These are phyloP conservation scores for Neolamprologus kungweensis DNA, from an alignment of 2,113 vertebrate genomes.

Conservation along the genomic window DNA sequence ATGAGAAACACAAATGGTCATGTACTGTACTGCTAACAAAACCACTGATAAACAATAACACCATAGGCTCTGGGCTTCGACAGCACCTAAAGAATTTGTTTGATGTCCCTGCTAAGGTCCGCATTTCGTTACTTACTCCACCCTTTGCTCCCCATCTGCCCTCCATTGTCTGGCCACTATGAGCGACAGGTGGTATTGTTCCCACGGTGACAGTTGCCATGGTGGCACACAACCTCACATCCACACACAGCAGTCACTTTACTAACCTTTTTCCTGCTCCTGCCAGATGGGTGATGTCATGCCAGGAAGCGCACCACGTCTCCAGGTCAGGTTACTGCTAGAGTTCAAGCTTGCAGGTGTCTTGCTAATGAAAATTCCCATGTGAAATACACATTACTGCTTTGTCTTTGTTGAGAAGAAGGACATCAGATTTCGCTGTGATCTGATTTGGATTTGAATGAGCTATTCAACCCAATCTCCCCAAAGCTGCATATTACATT, in stretches of 20 bases:
- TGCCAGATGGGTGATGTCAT: constrained; percentile 28
- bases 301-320: constrained; percentile 30
- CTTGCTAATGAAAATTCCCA: background rate
- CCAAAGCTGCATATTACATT: background rate
- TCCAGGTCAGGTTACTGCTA: background rate
- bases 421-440: background rate
- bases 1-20: constrained; percentile 15
- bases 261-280: constrained; percentile 33
- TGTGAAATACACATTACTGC: background rate
- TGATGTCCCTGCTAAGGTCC: constrained; percentile 18
- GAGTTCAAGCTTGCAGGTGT: constrained; percentile 25
- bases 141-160: constrained; percentile 61
- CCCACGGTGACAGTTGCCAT: constrained; percentile 53
- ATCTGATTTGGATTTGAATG: background rate
- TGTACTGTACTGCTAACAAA: constrained; percentile 7
- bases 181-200: constrained; percentile 62
- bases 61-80: constrained; percentile 24
- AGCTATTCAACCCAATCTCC: background rate
- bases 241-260: background rate
- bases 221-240: constrained; percentile 39
- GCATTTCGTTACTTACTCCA: constrained; percentile 28
- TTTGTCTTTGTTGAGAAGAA: background rate
- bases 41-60: constrained; percentile 14
- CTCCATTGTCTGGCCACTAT: constrained; percentile 38
- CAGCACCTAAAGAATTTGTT: constrained; percentile 33